A percentile compares a stretch with the other conserved stretches of the same genome.
Evolutionary conservation across 2,797 vertebrate genomes (phyloP).

Genomic region (Pseudopleuronectes americanus): DNA sequence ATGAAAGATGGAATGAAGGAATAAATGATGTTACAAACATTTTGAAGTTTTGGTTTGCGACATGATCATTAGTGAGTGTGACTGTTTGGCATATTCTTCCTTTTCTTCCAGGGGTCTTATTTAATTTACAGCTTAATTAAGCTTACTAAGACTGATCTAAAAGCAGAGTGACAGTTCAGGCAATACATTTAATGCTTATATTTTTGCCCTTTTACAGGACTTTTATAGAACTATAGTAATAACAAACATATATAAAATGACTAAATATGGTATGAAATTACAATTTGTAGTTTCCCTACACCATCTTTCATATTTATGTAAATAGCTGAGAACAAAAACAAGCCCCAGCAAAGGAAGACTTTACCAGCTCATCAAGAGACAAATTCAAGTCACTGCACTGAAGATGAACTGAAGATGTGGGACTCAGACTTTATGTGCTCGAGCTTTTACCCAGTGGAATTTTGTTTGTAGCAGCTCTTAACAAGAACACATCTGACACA

Average conservation of each 20-base stretch:
- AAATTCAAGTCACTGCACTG: constrained; percentile 22
- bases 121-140: too few relatives aligned
- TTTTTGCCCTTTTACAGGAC: background rate
- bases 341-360: constrained; percentile 28
- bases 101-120: too few relatives aligned
- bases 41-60: too few relatives aligned
- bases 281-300: constrained; percentile 6
- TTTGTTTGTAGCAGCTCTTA: constrained; percentile 26
- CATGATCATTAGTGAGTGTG: too few relatives aligned
- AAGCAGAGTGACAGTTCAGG: background rate
- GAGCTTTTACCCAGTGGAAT: constrained; percentile 18
- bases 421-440: constrained; percentile 13
- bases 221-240: too few relatives aligned
- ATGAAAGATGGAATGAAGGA: background rate
- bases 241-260: background rate
- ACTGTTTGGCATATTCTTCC: too few relatives aligned
- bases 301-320: constrained; percentile 31
- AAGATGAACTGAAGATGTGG: constrained; percentile 32
- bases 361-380: constrained; percentile 22
- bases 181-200: background rate
- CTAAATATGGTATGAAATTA: background rate
- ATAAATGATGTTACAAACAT: background rate
- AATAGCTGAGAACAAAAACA: constrained; percentile 52
- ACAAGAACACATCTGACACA: constrained; percentile 23
- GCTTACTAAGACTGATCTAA: background rate